phyloP scores from a whole-genome alignment of 2,888 invertebrate genomes.

The Heliconius aoede region DNA sequence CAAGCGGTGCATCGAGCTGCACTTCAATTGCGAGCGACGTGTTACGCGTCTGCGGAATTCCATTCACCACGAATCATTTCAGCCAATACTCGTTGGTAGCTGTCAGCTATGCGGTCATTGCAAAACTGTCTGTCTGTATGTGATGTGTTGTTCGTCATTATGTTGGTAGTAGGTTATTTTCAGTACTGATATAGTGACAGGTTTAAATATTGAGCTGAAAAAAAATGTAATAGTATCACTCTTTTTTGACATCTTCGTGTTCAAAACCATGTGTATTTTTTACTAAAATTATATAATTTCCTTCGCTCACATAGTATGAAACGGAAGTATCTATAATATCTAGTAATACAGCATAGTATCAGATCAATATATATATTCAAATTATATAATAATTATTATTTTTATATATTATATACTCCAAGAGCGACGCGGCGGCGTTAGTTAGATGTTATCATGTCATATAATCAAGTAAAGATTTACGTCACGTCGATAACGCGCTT shows the following conservation, averaged over 20 bases:
- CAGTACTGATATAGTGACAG: not conserved
- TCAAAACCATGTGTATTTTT: too few species aligned
- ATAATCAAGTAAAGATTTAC: slow-evolving; percentile 16
- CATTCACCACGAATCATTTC: slow-evolving; percentile 12
- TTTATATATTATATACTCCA: not conserved
- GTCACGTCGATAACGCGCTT: slow-evolving; percentile 12
- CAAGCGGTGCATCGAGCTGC: slow-evolving; percentile 17
- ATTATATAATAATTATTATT: too few species aligned
- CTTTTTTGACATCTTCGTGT: too few species aligned
- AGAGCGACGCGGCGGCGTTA: not conserved
- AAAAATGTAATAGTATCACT: not conserved
- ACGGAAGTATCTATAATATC: too few species aligned
- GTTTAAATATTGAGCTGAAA: not conserved
- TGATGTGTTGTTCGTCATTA: not conserved
- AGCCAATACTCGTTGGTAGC: not conserved
- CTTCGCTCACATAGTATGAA: too few species aligned
- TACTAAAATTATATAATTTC: too few species aligned
- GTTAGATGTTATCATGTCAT: not conserved
- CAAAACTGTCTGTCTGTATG: not conserved
- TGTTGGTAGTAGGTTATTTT: too few species aligned
- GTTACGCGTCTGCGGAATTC: slow-evolving; percentile 23
- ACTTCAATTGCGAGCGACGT: slow-evolving; percentile 27
- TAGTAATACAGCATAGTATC: too few species aligned
- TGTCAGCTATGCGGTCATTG: slow-evolving; percentile 13
- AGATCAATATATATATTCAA: too few species aligned